Conservation (phyloP, 2,797 vertebrate species). For the Anabas testudineus region DNA sequence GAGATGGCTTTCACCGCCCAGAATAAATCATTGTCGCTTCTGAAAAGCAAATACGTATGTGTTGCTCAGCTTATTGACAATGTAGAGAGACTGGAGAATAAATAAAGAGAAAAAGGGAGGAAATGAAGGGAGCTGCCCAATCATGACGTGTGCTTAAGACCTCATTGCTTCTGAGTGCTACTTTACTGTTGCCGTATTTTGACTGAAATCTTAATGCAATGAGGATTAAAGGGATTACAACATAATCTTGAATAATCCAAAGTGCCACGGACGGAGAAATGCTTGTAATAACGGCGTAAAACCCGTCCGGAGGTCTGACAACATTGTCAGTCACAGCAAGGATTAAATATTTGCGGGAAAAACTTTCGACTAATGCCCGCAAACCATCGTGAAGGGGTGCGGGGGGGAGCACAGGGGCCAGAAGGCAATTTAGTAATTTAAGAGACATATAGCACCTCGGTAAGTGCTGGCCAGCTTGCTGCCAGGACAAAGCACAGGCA, state of each 20-base stretch:
- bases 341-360: conserved; percentile 85
- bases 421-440: conserved; percentile 77
- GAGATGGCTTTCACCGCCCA: conserved; percentile 52
- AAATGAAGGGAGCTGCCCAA: conserved; percentile 75
- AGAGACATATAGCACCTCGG: conserved; percentile 76
- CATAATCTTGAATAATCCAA: conserved; percentile 99
- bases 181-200: conserved; percentile 95
- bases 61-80: conserved; percentile 72
- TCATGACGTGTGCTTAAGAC: conserved; percentile 91
- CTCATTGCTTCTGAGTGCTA: conserved; percentile 90
- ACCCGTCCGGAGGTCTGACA: conserved; percentile 89
- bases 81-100: conserved; percentile 64
- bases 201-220: conserved; percentile 98
- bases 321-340: conserved; percentile 89
- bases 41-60: conserved; percentile 70
- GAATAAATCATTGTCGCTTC: conserved; percentile 69
- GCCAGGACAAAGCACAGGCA: conserved; percentile 74
- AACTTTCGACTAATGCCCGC: conserved; percentile 79
- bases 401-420: conserved; percentile 36
- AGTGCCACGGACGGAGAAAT: conserved; percentile 93
- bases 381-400: conserved; percentile 42
- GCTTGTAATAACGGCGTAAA: conserved; percentile 90
- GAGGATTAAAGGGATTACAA: conserved; percentile 99
- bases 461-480: conserved; percentile 71
- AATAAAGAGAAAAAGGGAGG: conserved; percentile 68